Evolutionary conservation across 2,888 invertebrate species (phyloP), one percentile per base, ranked within the genome.

Genomic region (Toxonevra muliebris): DNA sequence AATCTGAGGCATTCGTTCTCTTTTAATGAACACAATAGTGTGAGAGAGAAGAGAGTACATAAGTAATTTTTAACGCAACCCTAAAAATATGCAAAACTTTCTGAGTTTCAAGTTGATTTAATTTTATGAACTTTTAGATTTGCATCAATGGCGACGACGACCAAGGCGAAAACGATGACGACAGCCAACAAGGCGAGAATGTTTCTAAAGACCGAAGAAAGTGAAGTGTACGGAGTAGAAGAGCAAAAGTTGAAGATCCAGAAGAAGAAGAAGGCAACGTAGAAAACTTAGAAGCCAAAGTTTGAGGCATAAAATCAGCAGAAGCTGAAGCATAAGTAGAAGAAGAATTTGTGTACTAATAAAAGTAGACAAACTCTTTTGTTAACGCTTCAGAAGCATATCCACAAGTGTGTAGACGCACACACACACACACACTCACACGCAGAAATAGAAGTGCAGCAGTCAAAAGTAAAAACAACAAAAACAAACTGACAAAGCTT

Each of bases 21-120:
- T 7, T 30, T 30, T 30, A 30, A 2, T 2, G 30, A 30, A 7
- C 7, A 40, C 13, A 9, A 64, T 20, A 8, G 5, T 40, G 30
- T 1, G 20, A 11, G 12, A 30, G 57, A 43, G 30, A 57, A 40
- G 42, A 2, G 41, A 53, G 15, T 13, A 53, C 19, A 15, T 7
- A 59, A 62, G 63, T 58, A 63, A 63, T 68, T 63, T 60, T 50
- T 61, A 45, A 43, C 43, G 30, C 48, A 68, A 63, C 58, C 59
- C 60, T 68, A 68, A 68, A 64, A 65, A 68, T 68, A 68, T 68
- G 64, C 68, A 61, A 68, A 68, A 68, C 61, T 60, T 65, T 68
- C 40, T 55, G 54, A 68, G 68, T 68, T 68, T 68, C 68, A 64
- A 68, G 68, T 68, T 68, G 68, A 68, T 68, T 68, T 68, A 68